Evolutionary conservation across 2,888 invertebrate species (phyloP).

Genomic region (Blastobasis lacticolella): DNA sequence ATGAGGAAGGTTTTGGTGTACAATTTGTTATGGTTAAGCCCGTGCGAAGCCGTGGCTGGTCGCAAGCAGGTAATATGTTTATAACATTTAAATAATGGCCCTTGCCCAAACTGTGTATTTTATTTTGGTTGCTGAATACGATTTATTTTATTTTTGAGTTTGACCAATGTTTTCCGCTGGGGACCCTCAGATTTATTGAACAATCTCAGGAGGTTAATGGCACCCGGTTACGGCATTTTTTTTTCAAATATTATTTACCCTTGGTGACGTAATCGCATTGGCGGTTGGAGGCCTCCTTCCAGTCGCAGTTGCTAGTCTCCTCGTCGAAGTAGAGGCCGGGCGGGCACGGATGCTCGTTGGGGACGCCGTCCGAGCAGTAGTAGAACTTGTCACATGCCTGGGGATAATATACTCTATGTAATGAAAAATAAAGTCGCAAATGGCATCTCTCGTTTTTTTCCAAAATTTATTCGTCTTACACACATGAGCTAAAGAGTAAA

Average conservation of each 20-base stretch:
- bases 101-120: too few species aligned
- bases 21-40: too few species aligned
- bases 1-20: too few species aligned
- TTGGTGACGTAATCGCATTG: slow-evolving; percentile 57
- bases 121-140: too few species aligned
- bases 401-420: background rate
- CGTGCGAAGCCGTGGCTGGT: too few species aligned
- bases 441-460: too few species aligned
- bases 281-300: slow-evolving; percentile 77
- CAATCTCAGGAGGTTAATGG: background rate
- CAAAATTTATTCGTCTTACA: too few species aligned
- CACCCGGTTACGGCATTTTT: background rate
- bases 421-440: too few species aligned
- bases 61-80: too few species aligned
- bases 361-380: slow-evolving; percentile 83
- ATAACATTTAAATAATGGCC: too few species aligned
- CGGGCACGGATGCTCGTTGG: slow-evolving; percentile 80
- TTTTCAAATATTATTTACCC: slow-evolving; percentile 29
- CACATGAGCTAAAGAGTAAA: too few species aligned
- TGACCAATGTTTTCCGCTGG: background rate
- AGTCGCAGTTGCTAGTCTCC: slow-evolving; percentile 81
- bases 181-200: background rate
- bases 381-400: slow-evolving; percentile 84
- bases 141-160: too few species aligned
- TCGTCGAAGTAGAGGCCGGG: slow-evolving; percentile 86